phyloP scores from a whole-genome alignment of 92 coral and sea anemone genomes.

The Plumapathes pennacea region DNA sequence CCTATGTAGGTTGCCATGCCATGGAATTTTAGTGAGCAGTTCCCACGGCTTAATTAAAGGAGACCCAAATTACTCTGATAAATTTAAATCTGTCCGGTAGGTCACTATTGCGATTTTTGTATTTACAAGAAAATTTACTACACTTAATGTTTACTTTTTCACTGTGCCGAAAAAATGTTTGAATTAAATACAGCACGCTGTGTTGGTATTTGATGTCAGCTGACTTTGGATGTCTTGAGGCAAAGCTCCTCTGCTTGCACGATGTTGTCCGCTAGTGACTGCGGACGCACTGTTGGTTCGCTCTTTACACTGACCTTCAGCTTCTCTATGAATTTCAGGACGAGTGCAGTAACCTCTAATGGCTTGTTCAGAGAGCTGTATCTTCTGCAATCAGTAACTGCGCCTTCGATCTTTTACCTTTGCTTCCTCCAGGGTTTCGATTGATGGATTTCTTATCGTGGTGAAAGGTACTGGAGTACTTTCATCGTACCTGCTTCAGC shows the following conservation, averaged over 20 bases:
- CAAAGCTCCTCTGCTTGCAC: conserved; percentile 31
- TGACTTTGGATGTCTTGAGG: conserved; percentile 24
- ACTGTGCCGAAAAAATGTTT: no score
- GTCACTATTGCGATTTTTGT: no score
- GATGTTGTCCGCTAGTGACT: conserved; percentile 4
- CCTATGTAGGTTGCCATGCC: no score
- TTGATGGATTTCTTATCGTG: neutral
- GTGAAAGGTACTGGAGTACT: neutral
- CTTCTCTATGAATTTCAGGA: conserved; percentile 24
- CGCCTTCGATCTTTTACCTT: conserved; percentile 1
- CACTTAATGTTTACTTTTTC: no score
- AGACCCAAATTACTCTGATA: no score
- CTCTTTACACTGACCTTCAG: conserved; percentile 13
- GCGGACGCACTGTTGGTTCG: neutral
- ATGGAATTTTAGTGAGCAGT: no score
- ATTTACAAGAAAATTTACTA: no score
- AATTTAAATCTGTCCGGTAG: no score
- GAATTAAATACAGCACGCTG: conserved; percentile 15
- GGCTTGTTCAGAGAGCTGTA: conserved; percentile 27
- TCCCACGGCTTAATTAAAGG: no score
- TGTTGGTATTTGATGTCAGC: conserved; percentile 17
- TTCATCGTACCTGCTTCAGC: conserved; percentile 13
- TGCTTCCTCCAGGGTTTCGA: conserved; percentile 13
- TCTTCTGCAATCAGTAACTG: conserved; percentile 45
- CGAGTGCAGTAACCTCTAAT: conserved; percentile 41